Conservation (phyloP, 92 coral and sea anemone species). For the Heliopora coerulea region DNA sequence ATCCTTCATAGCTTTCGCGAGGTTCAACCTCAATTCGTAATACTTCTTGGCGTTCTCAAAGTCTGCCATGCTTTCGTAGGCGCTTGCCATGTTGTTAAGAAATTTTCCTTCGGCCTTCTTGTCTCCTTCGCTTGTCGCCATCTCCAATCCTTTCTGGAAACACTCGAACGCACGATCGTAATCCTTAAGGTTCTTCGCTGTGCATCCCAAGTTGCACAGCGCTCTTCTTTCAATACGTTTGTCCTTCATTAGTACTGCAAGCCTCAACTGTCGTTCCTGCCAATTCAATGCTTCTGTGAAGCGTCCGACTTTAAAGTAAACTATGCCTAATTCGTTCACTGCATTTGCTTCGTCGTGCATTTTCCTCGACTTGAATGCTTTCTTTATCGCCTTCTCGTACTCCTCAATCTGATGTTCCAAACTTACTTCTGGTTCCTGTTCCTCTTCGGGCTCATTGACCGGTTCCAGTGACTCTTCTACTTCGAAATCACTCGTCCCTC, state of each 20-base stretch:
- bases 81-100: conserved; percentile 87
- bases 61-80: conserved; percentile 79
- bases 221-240: conserved; percentile 78
- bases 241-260: conserved; percentile 62
- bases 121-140: conserved; percentile 73
- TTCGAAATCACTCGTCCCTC: background rate
- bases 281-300: conserved; percentile 77
- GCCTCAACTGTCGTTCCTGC: conserved; percentile 77
- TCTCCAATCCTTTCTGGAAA: conserved; percentile 83
- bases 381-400: conserved; percentile 30
- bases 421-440: background rate
- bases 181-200: conserved; percentile 71
- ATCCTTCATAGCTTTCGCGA: conserved; percentile 86
- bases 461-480: background rate
- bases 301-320: conserved; percentile 79
- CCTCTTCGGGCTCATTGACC: background rate
- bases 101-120: conserved; percentile 91
- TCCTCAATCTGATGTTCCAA: conserved; percentile 13
- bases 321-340: conserved; percentile 80
- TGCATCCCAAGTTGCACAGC: conserved; percentile 89
- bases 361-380: conserved; percentile 65
- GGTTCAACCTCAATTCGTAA: conserved; percentile 70
- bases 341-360: conserved; percentile 79
- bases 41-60: conserved; percentile 84
- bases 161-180: conserved; percentile 85